These are phyloP conservation scores for Calidris pygmaea DNA, from an alignment of 2,113 vertebrate species.

Conservation along the genomic window DNA sequence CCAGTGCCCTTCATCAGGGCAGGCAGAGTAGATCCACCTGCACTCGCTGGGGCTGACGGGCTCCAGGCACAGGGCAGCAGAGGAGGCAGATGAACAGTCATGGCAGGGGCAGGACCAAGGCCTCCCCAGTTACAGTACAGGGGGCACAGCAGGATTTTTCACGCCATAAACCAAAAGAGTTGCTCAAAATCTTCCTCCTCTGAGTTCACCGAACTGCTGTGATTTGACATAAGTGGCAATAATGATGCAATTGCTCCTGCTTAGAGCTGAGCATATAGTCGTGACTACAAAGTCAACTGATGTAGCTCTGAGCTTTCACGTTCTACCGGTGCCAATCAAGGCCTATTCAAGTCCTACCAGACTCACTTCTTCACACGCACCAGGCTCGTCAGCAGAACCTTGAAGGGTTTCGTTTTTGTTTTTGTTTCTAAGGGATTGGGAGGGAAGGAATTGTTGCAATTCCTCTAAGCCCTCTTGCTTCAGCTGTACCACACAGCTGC, in stretches of 20 bases:
- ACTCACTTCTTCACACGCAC: neutral
- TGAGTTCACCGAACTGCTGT: neutral
- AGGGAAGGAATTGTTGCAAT: slow-evolving; percentile 28
- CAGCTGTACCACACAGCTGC: slow-evolving; percentile 41
- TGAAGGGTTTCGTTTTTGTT: slow-evolving; percentile 7
- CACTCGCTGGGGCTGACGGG: neutral
- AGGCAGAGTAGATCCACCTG: neutral
- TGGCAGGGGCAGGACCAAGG: neutral
- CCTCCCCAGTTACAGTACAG: neutral
- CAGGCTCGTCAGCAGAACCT: neutral
- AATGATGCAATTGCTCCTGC: neutral
- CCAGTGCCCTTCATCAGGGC: neutral
- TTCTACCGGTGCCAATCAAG: neutral
- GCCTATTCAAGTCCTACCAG: neutral
- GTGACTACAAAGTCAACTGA: neutral
- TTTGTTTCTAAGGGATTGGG: slow-evolving; percentile 41
- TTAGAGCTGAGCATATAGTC: neutral
- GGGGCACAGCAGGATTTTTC: neutral
- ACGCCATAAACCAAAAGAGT: neutral
- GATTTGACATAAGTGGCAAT: neutral
- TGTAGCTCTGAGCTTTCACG: neutral
- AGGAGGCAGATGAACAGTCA: neutral
- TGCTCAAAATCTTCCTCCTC: neutral
- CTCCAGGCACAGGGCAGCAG: fast-evolving
- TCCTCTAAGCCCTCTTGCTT: slow-evolving; percentile 34